phyloP scores from a whole-genome alignment of 1,140 invertebrate genomes.

The Pogonognathellus flavescens region DNA sequence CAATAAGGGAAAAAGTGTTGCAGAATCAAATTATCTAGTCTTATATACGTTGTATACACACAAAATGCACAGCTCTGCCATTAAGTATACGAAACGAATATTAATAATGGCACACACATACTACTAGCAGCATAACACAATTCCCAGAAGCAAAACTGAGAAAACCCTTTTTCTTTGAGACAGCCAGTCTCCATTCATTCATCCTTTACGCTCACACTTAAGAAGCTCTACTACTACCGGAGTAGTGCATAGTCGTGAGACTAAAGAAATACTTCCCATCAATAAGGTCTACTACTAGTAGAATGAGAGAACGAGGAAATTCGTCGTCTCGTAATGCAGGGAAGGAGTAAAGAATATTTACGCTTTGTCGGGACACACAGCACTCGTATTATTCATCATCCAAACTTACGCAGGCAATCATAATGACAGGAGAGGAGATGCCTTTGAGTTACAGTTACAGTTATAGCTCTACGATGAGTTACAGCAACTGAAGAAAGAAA shows the following conservation, averaged over 20 bases:
- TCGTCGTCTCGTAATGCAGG: slow-evolving; percentile 14
- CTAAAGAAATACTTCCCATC: not conserved
- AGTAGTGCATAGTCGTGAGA: not conserved
- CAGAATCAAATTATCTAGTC: slow-evolving; percentile 24
- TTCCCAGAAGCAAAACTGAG: not conserved
- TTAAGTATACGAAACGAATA: not conserved
- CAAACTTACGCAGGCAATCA: slow-evolving; percentile 39
- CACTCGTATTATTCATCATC: slow-evolving; percentile 36
- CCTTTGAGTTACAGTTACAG: slow-evolving; percentile 42
- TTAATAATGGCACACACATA: not conserved
- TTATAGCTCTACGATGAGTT: slow-evolving; percentile 45
- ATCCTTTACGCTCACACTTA: not conserved
- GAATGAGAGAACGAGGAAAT: slow-evolving; percentile 21
- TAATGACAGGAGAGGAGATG: slow-evolving; percentile 36
- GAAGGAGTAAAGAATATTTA: slow-evolving; percentile 11
- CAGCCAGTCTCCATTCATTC: slow-evolving; percentile 2
- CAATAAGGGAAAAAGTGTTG: not conserved
- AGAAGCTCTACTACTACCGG: not conserved
- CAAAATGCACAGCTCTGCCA: not conserved
- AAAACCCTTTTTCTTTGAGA: not conserved
- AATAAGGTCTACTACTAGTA: not conserved
- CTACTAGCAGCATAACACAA: not conserved
- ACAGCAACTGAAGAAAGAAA: slow-evolving; percentile 31
- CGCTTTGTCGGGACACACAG: slow-evolving; percentile 11
- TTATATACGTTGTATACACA: not conserved